Evolutionary conservation across 2,888 invertebrate genomes (phyloP).

Genomic region (Zeuzera pyrina): DNA sequence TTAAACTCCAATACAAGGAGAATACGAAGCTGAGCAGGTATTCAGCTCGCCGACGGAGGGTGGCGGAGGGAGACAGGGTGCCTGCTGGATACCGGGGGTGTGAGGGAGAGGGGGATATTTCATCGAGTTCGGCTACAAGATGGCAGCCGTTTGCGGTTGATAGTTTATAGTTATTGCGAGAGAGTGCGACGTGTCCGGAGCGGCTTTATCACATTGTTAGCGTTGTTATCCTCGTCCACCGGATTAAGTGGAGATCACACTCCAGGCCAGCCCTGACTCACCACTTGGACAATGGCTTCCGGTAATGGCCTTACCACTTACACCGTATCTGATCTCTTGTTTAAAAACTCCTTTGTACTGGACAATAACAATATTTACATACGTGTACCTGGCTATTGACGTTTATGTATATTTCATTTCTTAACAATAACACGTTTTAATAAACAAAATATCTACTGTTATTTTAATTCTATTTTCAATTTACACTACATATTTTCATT

Average conservation of each 20-base stretch:
- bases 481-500: conserved; percentile 48
- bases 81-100: conserved; percentile 25
- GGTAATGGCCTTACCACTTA: conserved; percentile 47
- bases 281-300: conserved; percentile 41
- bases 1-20: conserved; percentile 58
- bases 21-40: conserved; percentile 45
- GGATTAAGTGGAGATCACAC: conserved; percentile 63
- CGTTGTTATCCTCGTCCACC: conserved; percentile 62
- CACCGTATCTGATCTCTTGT: too few species aligned
- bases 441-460: too few species aligned
- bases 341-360: too few species aligned
- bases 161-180: conserved; percentile 73
- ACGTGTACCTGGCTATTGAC: too few species aligned
- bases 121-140: conserved; percentile 65
- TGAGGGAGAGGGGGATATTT: conserved; percentile 58
- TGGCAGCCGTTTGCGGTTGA: conserved; percentile 71
- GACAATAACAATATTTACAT: too few species aligned
- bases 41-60: conserved; percentile 40
- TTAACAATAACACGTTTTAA: too few species aligned
- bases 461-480: too few species aligned
- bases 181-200: conserved; percentile 58
- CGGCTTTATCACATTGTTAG: conserved; percentile 71
- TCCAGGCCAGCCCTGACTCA: conserved; percentile 26
- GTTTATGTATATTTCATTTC: too few species aligned
- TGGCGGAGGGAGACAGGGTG: conserved; percentile 35